Conservation (phyloP, 2,888 invertebrate species). For the Parelbella ahira region DNA sequence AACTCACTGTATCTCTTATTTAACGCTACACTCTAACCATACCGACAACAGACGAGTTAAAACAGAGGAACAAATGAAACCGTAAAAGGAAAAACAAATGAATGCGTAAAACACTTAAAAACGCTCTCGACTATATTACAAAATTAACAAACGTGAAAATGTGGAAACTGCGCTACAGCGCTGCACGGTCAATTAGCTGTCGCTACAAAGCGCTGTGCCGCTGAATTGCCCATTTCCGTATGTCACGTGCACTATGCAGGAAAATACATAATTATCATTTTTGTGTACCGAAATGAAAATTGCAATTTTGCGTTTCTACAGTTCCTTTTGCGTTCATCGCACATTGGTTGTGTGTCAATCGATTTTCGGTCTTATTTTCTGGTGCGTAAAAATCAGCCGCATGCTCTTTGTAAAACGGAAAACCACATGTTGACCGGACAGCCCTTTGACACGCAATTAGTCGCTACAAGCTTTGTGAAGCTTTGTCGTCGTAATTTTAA, state of each 20-base stretch:
- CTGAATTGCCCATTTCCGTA: conserved; percentile 9
- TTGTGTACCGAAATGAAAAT: conserved; percentile 15
- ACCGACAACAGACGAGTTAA: no score
- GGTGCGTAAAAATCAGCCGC: background rate
- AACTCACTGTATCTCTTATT: no score
- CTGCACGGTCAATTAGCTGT: conserved; percentile 18
- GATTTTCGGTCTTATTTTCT: conserved; percentile 9
- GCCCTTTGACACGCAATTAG: conserved; percentile 24
- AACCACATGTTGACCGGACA: conserved; percentile 22
- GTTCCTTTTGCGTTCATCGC: background rate
- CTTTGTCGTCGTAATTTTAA: conserved; percentile 16
- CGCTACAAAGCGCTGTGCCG: conserved; percentile 14
- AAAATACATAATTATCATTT: conserved; percentile 19
- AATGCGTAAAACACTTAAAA: no score
- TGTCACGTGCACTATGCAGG: conserved; percentile 5
- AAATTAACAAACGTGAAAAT: no score
- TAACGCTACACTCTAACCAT: no score
- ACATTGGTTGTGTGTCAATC: background rate
- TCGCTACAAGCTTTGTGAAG: conserved; percentile 12
- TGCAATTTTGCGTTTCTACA: conserved; percentile 11
- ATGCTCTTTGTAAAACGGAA: conserved; percentile 3
- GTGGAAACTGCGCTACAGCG: conserved; percentile 1
- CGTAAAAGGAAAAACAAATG: no score
- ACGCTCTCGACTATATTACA: no score
- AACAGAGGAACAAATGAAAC: no score